These are phyloP conservation scores for Mesaphorura yosii DNA, from an alignment of 1,140 invertebrate genomes.

Conservation along the genomic window DNA sequence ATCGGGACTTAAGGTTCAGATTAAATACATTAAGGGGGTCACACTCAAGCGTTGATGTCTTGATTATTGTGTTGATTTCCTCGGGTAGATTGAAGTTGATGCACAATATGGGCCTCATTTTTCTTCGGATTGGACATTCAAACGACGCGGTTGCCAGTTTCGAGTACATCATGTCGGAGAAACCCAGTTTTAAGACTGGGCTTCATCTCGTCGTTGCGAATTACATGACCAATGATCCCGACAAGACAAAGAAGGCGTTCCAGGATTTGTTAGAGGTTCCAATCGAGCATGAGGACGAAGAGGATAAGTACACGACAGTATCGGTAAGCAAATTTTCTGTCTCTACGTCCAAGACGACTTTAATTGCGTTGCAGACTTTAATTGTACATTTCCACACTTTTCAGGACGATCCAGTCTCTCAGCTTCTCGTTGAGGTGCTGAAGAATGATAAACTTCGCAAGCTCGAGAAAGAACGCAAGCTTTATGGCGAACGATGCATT, in stretches of 20 bases:
- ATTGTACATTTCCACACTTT: constrained; percentile 1
- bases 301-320: constrained; percentile 51
- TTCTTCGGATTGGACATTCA: constrained; percentile 91
- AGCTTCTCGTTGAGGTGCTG: constrained; percentile 62
- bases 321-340: constrained; percentile 32
- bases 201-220: constrained; percentile 87
- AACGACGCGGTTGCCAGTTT: constrained; percentile 90
- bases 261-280: constrained; percentile 78
- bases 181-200: constrained; percentile 73
- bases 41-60: constrained; percentile 1
- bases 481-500: constrained; percentile 71
- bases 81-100: constrained; percentile 78
- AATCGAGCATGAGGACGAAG: constrained; percentile 67
- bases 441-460: constrained; percentile 65
- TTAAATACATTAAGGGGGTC: neutral
- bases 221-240: constrained; percentile 80
- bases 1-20: constrained; percentile 69
- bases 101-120: constrained; percentile 94
- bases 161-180: constrained; percentile 95
- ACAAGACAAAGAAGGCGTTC: constrained; percentile 89
- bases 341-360: neutral
- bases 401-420: constrained; percentile 57
- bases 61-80: neutral
- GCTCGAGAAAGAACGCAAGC: constrained; percentile 60
- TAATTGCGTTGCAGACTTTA: neutral